Evolutionary conservation across 1,140 invertebrate species (phyloP).

Genomic region (Cephus cinctus): DNA sequence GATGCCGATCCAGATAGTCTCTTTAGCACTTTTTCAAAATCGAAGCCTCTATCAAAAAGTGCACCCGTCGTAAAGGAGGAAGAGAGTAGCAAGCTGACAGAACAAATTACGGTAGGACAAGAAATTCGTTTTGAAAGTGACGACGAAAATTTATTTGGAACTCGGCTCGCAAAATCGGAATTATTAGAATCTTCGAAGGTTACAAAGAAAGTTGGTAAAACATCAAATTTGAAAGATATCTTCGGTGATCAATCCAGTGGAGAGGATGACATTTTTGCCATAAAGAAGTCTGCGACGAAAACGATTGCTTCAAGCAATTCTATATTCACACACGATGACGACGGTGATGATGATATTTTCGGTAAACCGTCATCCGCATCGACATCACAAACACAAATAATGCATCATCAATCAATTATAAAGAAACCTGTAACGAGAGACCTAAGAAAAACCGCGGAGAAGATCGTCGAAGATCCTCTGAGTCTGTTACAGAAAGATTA

Average conservation of each 20-base stretch:
- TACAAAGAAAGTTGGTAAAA: background rate
- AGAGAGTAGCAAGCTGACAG: too few relatives aligned
- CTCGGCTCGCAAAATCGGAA: background rate
- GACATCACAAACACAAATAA: slow-evolving; percentile 1
- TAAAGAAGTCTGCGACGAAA: slow-evolving; percentile 24
- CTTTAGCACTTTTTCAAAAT: too few relatives aligned
- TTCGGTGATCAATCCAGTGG: slow-evolving; percentile 42
- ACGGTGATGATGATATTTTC: slow-evolving; percentile 36
- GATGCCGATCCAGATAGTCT: too few relatives aligned
- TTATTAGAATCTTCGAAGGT: background rate
- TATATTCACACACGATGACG: slow-evolving; percentile 26
- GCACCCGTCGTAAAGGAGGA: too few relatives aligned
- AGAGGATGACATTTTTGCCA: slow-evolving; percentile 44
- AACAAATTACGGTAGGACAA: too few relatives aligned
- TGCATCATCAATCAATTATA: slow-evolving; percentile 16
- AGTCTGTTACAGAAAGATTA: slow-evolving; percentile 45
- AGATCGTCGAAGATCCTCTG: slow-evolving; percentile 47
- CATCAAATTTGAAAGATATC: slow-evolving; percentile 32
- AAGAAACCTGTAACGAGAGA: slow-evolving; percentile 45
- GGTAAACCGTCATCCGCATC: slow-evolving; percentile 18
- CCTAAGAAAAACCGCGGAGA: slow-evolving; percentile 49
- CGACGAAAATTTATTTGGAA: slow-evolving; percentile 23
- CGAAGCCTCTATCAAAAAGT: too few relatives aligned
- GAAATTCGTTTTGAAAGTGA: too few relatives aligned
- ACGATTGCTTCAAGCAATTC: slow-evolving; percentile 12